Conservation (phyloP, 2,888 invertebrate genomes). For the Drosophila nigritarsus region DNA sequence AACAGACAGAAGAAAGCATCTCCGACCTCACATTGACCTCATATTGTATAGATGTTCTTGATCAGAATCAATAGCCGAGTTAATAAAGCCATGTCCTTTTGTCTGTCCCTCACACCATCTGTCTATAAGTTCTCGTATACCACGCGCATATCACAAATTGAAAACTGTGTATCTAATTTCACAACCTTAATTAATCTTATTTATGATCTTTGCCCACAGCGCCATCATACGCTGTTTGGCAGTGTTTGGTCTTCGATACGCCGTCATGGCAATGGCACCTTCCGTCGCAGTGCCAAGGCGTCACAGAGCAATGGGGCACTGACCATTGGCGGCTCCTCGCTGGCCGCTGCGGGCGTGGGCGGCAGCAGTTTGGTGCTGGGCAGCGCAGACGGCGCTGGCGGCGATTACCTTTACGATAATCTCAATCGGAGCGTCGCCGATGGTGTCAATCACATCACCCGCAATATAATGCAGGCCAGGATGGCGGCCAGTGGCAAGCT, state of each 20-base stretch:
- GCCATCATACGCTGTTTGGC: conserved; percentile 98
- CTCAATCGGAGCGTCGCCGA: conserved; percentile 83
- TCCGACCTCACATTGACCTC: too few species aligned
- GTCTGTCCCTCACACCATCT: not conserved
- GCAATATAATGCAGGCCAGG: conserved; percentile 83
- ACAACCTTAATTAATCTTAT: not conserved
- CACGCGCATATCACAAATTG: not conserved
- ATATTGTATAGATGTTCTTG: not conserved
- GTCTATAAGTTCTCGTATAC: not conserved
- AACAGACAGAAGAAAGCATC: not conserved
- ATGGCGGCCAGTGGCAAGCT: conserved; percentile 69
- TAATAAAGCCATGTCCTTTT: not conserved
- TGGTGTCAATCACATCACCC: conserved; percentile 84
- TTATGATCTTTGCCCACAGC: conserved; percentile 86
- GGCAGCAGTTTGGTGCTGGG: conserved; percentile 69
- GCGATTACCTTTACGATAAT: conserved; percentile 77
- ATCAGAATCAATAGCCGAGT: not conserved
- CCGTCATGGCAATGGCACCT: conserved; percentile 87
- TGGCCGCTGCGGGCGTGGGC: conserved; percentile 64
- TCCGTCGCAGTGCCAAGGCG: conserved; percentile 79
- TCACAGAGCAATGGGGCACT: conserved; percentile 74
- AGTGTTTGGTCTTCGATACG: conserved; percentile 98
- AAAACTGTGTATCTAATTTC: not conserved
- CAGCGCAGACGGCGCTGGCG: conserved; percentile 53
- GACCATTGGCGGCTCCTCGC: conserved; percentile 53